Evolutionary conservation across 2,797 vertebrate species (phyloP).

Genomic region (Lepus townsendii): DNA sequence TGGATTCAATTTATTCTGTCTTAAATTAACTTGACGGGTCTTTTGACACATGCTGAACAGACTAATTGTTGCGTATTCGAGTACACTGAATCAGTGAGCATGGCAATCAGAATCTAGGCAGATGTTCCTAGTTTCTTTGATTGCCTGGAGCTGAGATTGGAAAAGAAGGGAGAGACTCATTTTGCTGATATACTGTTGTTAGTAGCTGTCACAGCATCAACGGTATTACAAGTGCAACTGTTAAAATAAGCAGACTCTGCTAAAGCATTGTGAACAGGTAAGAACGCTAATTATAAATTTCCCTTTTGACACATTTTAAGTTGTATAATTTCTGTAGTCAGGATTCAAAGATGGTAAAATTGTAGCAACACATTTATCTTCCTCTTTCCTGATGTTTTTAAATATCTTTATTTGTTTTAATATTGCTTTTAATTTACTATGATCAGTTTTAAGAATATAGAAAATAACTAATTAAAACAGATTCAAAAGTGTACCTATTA

Average conservation of each 20-base stretch:
- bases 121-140: constrained; percentile 87
- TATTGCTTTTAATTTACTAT: neutral
- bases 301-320: neutral
- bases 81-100: constrained; percentile 83
- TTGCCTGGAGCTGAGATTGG: constrained; percentile 83
- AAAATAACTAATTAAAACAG: neutral
- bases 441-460: neutral
- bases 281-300: constrained; percentile 57
- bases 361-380: neutral
- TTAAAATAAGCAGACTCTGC: constrained; percentile 72
- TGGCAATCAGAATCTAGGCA: constrained; percentile 86
- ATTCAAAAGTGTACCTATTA: neutral
- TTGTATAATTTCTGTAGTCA: neutral
- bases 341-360: neutral
- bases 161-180: constrained; percentile 80
- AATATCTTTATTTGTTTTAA: neutral
- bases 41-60: constrained; percentile 87
- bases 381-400: neutral
- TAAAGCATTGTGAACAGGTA: constrained; percentile 26
- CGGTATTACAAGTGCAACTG: constrained; percentile 72
- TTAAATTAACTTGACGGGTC: constrained; percentile 88
- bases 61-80: constrained; percentile 89
- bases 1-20: constrained; percentile 88
- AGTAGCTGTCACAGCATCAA: constrained; percentile 80
- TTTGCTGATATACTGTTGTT: constrained; percentile 86